Conservation (phyloP, 2,797 vertebrate genomes). For the Microcaecilia unicolor region DNA sequence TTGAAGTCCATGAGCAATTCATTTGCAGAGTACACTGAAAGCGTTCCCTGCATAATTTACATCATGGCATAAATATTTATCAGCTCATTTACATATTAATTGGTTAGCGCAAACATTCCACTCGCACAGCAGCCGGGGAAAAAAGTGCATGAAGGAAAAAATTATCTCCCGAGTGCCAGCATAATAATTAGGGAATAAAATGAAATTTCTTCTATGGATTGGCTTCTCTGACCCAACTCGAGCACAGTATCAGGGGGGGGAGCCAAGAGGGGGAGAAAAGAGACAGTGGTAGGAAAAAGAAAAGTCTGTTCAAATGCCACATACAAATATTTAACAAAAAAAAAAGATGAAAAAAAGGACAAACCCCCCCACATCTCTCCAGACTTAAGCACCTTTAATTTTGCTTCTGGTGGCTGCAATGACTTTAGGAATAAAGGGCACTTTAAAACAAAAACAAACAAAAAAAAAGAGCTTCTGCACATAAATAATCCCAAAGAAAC, state of each 20-base stretch:
- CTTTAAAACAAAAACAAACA: conserved; percentile 61
- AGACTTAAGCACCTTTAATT: conserved; percentile 66
- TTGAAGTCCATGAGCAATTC: conserved; percentile 99
- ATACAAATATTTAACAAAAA: conserved; percentile 65
- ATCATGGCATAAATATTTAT: conserved; percentile 98
- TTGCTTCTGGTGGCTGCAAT: conserved; percentile 65
- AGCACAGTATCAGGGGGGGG: conserved; percentile 52
- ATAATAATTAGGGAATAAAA: conserved; percentile 75
- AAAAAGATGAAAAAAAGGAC: too few species aligned
- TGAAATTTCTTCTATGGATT: conserved; percentile 70
- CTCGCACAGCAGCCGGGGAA: conserved; percentile 29
- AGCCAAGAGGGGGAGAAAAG: conserved; percentile 37
- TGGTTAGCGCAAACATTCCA: conserved; percentile 71
- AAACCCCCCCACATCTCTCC: too few species aligned
- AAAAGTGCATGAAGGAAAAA: conserved; percentile 55
- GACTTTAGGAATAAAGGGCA: conserved; percentile 61
- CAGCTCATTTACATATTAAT: conserved; percentile 99
- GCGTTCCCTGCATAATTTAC: conserved; percentile 98
- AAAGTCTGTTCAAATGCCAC: conserved; percentile 55
- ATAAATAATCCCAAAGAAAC: conserved; percentile 61
- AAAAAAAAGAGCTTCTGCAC: conserved; percentile 57
- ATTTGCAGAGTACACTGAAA: conserved; percentile 95
- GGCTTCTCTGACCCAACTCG: conserved; percentile 63
- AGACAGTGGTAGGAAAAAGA: conserved; percentile 15
- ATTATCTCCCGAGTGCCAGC: conserved; percentile 71